Base-by-base conservation (phyloP, 2,888 invertebrate genomes). In the Clostera curtula region DNA sequence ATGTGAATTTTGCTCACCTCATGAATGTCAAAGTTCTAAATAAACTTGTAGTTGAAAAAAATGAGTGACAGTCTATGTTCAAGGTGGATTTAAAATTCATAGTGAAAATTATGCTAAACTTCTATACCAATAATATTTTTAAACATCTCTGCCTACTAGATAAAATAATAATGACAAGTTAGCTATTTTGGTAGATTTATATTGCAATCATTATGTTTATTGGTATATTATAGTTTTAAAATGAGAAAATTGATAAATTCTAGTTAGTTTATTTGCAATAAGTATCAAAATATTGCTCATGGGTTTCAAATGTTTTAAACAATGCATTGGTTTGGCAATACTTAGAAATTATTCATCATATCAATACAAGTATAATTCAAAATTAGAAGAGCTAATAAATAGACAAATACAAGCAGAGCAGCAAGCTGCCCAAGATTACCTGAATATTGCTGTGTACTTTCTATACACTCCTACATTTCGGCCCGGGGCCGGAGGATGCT, bases 331-430 rank as follows among this genome's bases (percentile, higher is more conserved):
- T n/a, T n/a, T n/a, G n/a, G n/a, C n/a, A n/a, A n/a, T n/a, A n/a
- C n/a, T 15, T 10, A 27, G 11, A 14, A 29, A 24, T 5, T 7
- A 12, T 18, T 33, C 31, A 21, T 38, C 36, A 32, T 36, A 34
- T 19, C 30, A 46, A 26, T 24, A 29, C 19, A 57, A 56, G 11
- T 61, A 56, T 22, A 36, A 36, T 31, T 13, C 29, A 19, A 52
- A 60, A 43, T 36, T 67, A 12, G 61, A 64, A 44, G 32, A 34
- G 4, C 25, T 40, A 9, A 22, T 68, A 1, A 67, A 68, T 27
- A 43, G 38, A 29, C 66, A 67, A 36, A 67, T 68, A 20, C 41
- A 50, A 28, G 49, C 48, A 1, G 64, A 68, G 34, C 65, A 68
- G 24, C 57, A 63, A 31, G 65, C 65, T 13, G 54, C 58, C 2